Conservation (phyloP, 2,888 invertebrate species). For the Branchellion lobata region DNA sequence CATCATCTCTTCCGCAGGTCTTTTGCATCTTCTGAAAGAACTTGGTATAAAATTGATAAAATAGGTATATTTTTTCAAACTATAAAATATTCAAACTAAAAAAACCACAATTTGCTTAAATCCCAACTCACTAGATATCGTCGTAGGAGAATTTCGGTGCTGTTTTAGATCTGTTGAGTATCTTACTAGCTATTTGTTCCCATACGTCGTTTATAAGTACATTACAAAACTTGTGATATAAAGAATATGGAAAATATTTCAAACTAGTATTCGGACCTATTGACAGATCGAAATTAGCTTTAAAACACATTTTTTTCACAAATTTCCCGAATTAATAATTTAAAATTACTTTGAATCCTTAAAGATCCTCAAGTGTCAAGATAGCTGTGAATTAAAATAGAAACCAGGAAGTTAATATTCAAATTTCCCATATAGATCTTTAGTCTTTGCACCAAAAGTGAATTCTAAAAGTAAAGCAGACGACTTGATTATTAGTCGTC, state of each 20-base stretch:
- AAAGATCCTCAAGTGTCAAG: no score
- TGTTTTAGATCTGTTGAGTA: constrained; percentile 8
- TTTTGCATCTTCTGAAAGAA: not conserved
- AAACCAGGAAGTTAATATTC: no score
- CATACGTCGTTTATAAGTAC: constrained; percentile 17
- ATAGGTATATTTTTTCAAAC: no score
- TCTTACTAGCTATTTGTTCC: constrained; percentile 22
- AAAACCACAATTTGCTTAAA: not conserved
- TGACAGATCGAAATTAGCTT: not conserved
- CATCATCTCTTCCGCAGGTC: constrained; percentile 40
- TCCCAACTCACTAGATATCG: constrained; percentile 25
- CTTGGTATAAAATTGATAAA: no score
- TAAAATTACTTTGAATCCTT: no score
- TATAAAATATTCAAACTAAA: not conserved
- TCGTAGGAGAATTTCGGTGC: constrained; percentile 16
- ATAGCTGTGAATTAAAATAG: no score
- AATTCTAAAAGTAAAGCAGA: not conserved
- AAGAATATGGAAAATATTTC: constrained; percentile 3
- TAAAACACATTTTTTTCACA: not conserved
- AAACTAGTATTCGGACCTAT: constrained; percentile 15
- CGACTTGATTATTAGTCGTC: not conserved
- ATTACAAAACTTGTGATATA: constrained; percentile 12
- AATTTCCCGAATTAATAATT: not conserved
- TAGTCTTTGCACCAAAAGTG: not conserved
- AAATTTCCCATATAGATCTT: not conserved